Evolutionary conservation across 2,888 invertebrate genomes (phyloP), one percentile per base, ranked within the genome.

Genomic region (Rhamnusium bicolor): DNA sequence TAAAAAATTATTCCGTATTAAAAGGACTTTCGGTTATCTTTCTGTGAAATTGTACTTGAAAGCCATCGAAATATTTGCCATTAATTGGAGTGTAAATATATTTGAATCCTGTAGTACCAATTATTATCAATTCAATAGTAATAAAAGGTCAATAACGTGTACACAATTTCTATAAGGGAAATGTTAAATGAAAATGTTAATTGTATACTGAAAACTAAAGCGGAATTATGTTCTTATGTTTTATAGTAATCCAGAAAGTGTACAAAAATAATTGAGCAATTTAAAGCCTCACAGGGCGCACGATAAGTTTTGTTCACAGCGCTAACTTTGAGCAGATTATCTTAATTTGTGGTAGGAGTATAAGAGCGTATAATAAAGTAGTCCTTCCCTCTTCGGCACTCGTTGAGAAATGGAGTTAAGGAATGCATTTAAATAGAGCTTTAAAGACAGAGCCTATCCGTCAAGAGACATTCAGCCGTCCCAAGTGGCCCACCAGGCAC

Each of bases 341-440:
- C 72, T 66, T 74, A 78, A 78, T 78, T 78, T 78, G 75, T 72
- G 70, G 77, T 10, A 58, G 27, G 46, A 62, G 60, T 61, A 19
- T 61, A 68, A 71, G 67, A 68, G 68, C 47, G 67, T 77, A 66
- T 74, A 77, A 77, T 74, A 77, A 72, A 73, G 75, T 72, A 62
- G 62, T 60, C 60, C 18, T 80, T 78, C 75, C 73, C 78, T 76
- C 62, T 62, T 77, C 77, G 74, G 72, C 71, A 75, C 75, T 81
- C 79, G 73, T 79, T 72, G 63, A 79, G 80, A 79, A 76, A 78
- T 80, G 81, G 81, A 82, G 84, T 82, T 82, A 84, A 82, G 85
- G 85, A 84, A 85, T 85, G 85, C 85, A 85, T 85, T 85, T 85
- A 85, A 85, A 85, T 85, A 83, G 85, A 83, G 84, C 81, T 82